phyloP scores from a whole-genome alignment of 2,113 vertebrate genomes.

The Naja naja region DNA sequence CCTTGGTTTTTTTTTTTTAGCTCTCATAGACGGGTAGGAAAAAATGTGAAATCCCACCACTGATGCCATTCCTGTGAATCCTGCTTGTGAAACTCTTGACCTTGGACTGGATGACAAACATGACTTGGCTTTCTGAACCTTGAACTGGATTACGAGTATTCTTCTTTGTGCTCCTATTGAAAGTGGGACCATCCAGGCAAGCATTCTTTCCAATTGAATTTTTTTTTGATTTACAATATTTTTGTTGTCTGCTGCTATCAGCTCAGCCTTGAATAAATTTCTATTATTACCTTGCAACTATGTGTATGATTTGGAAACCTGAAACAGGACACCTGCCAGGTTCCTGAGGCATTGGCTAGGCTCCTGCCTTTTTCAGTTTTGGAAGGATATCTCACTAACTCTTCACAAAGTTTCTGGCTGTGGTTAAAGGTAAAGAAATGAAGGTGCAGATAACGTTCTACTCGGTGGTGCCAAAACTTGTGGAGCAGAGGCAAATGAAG shows the following conservation, averaged over 20 bases:
- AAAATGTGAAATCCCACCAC: no score
- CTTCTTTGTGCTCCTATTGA: background rate
- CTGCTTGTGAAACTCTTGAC: background rate
- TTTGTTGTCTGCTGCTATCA: background rate
- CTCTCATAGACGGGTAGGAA: no score
- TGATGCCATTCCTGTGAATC: background rate
- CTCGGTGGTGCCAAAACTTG: background rate
- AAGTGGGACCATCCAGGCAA: background rate
- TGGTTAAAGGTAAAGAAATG: background rate
- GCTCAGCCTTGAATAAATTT: background rate
- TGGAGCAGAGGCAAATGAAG: background rate
- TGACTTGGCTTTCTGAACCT: background rate
- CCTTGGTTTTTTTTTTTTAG: no score
- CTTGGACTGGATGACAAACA: background rate
- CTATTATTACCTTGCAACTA: background rate
- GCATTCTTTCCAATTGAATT: background rate
- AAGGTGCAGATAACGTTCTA: background rate
- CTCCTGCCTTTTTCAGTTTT: background rate
- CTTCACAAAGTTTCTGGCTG: background rate
- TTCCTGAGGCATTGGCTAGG: background rate
- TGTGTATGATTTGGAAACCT: background rate
- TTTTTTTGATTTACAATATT: background rate
- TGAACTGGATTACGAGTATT: background rate
- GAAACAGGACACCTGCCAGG: background rate
- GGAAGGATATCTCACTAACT: background rate